Evolutionary conservation across 2,797 vertebrate genomes (phyloP).

Genomic region (Scolopax rusticola): DNA sequence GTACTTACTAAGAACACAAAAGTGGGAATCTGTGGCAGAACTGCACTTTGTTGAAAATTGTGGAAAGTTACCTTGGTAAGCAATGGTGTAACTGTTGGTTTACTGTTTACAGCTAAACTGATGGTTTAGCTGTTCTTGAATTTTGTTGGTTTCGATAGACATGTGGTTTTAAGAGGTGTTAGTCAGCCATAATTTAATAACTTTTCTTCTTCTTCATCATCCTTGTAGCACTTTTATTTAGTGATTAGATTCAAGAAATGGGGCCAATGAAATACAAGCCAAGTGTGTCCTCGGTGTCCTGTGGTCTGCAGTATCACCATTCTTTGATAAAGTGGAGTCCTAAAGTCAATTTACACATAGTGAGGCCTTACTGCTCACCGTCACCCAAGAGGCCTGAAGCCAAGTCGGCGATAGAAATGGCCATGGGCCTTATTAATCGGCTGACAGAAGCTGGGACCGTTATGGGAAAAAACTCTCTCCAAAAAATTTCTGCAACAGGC

Average conservation of each 20-base stretch:
- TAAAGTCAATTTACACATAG: conserved; percentile 46
- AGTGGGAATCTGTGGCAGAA: neutral
- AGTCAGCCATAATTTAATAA: neutral
- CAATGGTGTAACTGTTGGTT: neutral
- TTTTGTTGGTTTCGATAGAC: neutral
- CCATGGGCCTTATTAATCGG: conserved; percentile 72
- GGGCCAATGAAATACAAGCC: conserved; percentile 78
- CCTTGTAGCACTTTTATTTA: neutral
- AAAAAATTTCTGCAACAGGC: conserved; percentile 73
- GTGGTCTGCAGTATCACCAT: conserved; percentile 70
- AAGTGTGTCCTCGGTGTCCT: conserved; percentile 72
- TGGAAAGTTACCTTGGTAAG: neutral
- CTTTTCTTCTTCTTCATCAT: neutral
- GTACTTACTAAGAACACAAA: neutral
- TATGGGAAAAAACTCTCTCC: conserved; percentile 81
- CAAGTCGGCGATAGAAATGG: conserved; percentile 57
- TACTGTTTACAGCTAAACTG: neutral
- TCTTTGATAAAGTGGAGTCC: conserved; percentile 53
- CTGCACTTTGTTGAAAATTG: neutral
- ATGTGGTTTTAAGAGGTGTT: neutral
- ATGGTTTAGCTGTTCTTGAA: neutral
- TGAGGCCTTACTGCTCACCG: conserved; percentile 80
- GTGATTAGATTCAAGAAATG: neutral
- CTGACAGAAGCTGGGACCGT: conserved; percentile 79
- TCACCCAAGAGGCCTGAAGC: conserved; percentile 72